Evolutionary conservation across 2,888 invertebrate species (phyloP).

Genomic region (Diarsia mendica): DNA sequence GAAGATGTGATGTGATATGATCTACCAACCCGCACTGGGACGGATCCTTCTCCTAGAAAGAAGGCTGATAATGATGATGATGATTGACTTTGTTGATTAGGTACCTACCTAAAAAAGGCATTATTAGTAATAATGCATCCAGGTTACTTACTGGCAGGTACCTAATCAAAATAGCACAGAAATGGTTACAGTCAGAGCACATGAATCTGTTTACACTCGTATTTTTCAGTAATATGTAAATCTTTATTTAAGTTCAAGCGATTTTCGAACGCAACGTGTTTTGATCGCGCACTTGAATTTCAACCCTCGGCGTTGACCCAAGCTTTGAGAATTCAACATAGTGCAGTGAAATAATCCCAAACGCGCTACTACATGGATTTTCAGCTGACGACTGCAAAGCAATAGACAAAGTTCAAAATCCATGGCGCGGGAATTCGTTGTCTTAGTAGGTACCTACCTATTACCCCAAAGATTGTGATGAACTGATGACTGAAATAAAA

Average conservation of each 20-base stretch:
- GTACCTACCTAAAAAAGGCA: too few relatives aligned
- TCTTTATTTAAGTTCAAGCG: not conserved
- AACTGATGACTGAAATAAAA: conserved; percentile 1
- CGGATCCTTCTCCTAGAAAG: too few relatives aligned
- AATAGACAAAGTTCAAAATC: not conserved
- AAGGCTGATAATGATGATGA: too few relatives aligned
- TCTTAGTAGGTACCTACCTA: too few relatives aligned
- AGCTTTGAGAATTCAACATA: not conserved
- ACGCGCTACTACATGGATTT: not conserved
- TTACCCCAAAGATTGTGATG: not conserved
- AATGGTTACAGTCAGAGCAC: not conserved
- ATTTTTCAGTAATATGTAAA: not conserved
- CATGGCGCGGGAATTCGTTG: not conserved
- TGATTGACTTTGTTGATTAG: too few relatives aligned
- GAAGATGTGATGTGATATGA: too few relatives aligned
- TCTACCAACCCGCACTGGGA: too few relatives aligned
- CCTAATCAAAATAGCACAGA: not conserved
- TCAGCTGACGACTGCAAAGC: not conserved
- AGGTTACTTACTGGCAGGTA: not conserved
- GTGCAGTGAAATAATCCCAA: not conserved
- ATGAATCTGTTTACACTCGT: not conserved
- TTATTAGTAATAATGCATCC: not conserved
- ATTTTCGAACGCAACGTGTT: not conserved
- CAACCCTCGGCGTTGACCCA: not conserved
- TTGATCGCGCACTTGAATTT: not conserved